A percentile compares a stretch with the other conserved stretches of the same genome.
Conservation (phyloP, 2,113 vertebrate genomes). For the Platycercus adscitus region DNA sequence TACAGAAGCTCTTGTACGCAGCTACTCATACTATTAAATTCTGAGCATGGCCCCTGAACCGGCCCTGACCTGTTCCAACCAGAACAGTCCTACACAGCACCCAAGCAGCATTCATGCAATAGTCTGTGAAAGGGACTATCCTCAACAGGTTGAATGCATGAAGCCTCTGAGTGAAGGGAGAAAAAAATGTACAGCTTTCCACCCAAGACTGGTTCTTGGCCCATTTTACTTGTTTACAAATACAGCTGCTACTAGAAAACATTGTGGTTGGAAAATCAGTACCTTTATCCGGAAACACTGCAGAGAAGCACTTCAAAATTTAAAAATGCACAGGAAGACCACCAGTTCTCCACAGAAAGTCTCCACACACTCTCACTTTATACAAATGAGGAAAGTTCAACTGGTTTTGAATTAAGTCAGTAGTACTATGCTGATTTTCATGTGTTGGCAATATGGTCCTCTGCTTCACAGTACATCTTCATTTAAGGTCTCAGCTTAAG, state of each 20-base stretch:
- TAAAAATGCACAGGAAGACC: background rate
- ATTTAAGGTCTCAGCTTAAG: background rate
- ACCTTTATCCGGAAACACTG: background rate
- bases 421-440: background rate
- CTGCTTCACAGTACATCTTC: background rate
- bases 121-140: background rate
- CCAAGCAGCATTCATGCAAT: background rate
- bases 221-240: background rate
- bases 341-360: background rate
- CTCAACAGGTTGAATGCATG: background rate
- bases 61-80: background rate
- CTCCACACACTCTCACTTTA: background rate
- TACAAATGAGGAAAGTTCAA: background rate
- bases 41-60: background rate
- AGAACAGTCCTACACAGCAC: background rate
- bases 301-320: background rate
- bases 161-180: background rate
- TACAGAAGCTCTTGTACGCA: background rate
- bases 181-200: background rate
- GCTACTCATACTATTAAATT: background rate
- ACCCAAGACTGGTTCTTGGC: background rate
- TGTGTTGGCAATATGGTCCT: background rate
- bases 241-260: background rate
- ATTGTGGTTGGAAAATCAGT: background rate
- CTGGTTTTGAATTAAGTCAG: background rate